Evolutionary conservation across 2,888 invertebrate species (phyloP).

Genomic region (Rhamphomyia laevipes): DNA sequence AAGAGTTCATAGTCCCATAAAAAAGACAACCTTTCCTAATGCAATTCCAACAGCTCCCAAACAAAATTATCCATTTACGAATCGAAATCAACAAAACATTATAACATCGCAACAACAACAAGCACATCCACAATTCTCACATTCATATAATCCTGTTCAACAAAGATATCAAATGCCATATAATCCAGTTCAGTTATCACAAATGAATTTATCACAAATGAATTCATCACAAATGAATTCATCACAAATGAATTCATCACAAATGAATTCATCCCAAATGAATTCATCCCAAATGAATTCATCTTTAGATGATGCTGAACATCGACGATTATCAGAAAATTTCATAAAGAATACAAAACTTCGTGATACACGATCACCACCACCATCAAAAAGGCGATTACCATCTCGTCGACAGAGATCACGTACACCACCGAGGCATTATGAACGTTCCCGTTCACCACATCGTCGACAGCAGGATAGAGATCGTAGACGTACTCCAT

Average conservation of each 20-base stretch:
- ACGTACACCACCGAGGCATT: conserved; percentile 16
- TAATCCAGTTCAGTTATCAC: too few species aligned
- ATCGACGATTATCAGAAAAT: conserved; percentile 30
- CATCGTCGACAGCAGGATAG: not conserved
- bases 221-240: too few species aligned
- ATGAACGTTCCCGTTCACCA: conserved; percentile 13
- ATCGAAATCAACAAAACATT: not conserved
- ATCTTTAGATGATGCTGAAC: conserved; percentile 27
- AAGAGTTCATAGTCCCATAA: too few species aligned
- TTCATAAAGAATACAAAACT: conserved; percentile 24
- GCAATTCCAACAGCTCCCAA: too few species aligned
- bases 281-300: not conserved
- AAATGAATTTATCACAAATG: too few species aligned
- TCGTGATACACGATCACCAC: conserved; percentile 5
- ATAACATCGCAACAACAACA: not conserved
- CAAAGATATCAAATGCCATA: too few species aligned
- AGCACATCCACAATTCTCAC: not conserved
- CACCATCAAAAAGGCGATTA: not conserved
- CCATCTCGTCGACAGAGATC: conserved; percentile 1
- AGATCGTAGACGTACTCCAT: conserved; percentile 17
- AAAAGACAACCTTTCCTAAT: too few species aligned
- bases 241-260: too few species aligned
- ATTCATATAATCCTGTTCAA: not conserved
- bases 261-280: too few species aligned
- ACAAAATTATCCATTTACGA: too few species aligned